These are phyloP conservation scores for Eurytoma adleriae DNA, from an alignment of 2,888 invertebrate genomes.

Conservation along the genomic window DNA sequence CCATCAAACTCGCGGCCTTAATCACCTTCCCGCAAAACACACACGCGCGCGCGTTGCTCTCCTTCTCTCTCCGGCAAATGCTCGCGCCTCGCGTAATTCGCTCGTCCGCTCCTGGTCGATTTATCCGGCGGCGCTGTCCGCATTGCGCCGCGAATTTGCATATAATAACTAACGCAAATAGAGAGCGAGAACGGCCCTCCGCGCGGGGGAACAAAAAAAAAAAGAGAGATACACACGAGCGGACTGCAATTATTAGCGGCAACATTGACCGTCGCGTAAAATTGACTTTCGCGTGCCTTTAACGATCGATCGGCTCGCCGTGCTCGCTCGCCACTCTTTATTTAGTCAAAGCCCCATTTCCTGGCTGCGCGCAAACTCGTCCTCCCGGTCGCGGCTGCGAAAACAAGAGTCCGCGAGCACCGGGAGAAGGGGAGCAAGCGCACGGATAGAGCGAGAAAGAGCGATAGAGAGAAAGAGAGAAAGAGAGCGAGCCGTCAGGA, in stretches of 20 bases:
- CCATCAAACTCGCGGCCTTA: constrained; percentile 40
- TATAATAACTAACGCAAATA: constrained; percentile 57
- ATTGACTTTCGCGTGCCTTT: constrained; percentile 52
- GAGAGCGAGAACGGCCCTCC: constrained; percentile 4
- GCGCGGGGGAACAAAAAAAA: background rate
- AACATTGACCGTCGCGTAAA: constrained; percentile 47
- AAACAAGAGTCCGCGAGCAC: background rate
- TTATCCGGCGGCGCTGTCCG: constrained; percentile 54
- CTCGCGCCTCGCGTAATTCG: constrained; percentile 42
- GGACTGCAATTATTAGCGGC: constrained; percentile 50
- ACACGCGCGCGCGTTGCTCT: too few species aligned
- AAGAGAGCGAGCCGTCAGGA: constrained; percentile 40
- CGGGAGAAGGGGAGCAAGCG: background rate
- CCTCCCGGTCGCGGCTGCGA: background rate
- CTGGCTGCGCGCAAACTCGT: constrained; percentile 5
- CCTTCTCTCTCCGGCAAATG: constrained; percentile 3
- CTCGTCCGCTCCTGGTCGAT: constrained; percentile 58
- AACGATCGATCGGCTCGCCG: constrained; percentile 46
- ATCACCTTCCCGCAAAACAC: constrained; percentile 27
- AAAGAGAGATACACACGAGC: constrained; percentile 23
- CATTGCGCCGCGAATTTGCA: constrained; percentile 61
- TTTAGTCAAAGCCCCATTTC: constrained; percentile 51
- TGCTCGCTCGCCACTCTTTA: constrained; percentile 37
- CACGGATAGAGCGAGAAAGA: background rate
- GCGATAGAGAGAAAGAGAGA: background rate